Base-by-base conservation (phyloP, 1,140 invertebrate species). In the Calliopsis andreniformis region DNA sequence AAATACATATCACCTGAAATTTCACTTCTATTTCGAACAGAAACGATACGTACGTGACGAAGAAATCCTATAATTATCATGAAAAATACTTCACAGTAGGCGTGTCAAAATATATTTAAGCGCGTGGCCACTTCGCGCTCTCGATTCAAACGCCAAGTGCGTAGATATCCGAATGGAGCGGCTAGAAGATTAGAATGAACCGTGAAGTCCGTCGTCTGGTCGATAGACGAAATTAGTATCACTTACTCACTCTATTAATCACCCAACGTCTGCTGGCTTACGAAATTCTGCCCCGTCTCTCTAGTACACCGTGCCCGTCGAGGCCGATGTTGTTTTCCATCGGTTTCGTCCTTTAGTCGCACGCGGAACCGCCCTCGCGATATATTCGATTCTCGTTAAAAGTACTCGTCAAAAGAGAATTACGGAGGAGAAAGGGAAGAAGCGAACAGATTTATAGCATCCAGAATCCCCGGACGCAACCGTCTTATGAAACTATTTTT, bases 401-500 rank as follows among this genome's bases (percentile, higher is more conserved):
- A 51, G 55, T 35, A 43, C 1, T 30, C 32, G 53, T 53, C 59
- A 67, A 68, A 63, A 67, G 51, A 25, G 32, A 68, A 59, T 20
- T 8, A 30, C 32, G 12, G 45, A 66, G 64, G 51, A 76, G 61
- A 73, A 66, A 66, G 73, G 53, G 55, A 61, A 69, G 53, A 58
- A 56, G 63, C 53, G 73, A 69, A 69, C 61, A 61, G 73, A 76
- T 76, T 76, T 76, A 76, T 25, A 69, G 49, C 73, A 49, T 69
- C 64, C 73, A 69, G 64, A 69, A 56, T 76, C 64, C 32, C 73
- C 73, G 32, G 73, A 59, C 73, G 73, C 73, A 61, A 69, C 64
- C 73, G 53, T 68, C 72, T 76, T 76, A 76, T 45, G 72, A 76
- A 76, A 76, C 72, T 76, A 76, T 76, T 76, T 76, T 76, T 76